Evolutionary conservation across 2,797 vertebrate species (phyloP).

Genomic region (Emys orbicularis): DNA sequence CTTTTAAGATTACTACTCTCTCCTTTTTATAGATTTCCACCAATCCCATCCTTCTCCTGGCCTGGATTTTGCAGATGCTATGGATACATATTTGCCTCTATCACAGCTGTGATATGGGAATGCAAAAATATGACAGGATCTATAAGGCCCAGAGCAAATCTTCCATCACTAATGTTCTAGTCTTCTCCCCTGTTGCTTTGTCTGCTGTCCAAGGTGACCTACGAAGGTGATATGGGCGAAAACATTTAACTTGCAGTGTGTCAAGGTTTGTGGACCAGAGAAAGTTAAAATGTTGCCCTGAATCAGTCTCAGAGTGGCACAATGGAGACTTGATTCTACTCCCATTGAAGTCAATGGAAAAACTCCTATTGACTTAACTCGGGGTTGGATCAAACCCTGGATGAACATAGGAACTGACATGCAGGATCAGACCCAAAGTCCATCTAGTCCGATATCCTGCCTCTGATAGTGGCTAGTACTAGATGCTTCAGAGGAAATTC

Average conservation of each 20-base stretch:
- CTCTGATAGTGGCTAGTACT: neutral
- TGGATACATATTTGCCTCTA: neutral
- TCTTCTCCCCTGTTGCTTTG: neutral
- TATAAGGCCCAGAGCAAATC: neutral
- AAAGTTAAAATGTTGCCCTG: neutral
- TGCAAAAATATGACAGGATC: neutral
- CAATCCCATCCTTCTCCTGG: accelerated
- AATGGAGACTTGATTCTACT: neutral
- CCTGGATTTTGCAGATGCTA: neutral
- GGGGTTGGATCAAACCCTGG: neutral
- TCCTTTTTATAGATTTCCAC: neutral
- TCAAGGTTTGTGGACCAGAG: neutral
- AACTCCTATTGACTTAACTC: accelerated
- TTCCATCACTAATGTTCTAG: neutral
- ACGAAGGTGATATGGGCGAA: neutral
- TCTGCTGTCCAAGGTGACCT: neutral
- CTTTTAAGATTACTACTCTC: neutral
- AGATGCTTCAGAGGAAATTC: neutral
- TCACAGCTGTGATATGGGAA: neutral
- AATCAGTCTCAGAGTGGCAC: neutral
- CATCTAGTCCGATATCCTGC: neutral
- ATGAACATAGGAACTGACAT: accelerated
- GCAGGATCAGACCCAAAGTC: neutral
- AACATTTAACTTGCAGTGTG: neutral
- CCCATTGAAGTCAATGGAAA: neutral